Evolutionary conservation across 2,888 invertebrate species (phyloP), one percentile per base, ranked within the genome.

Genomic region (Exephanes ischioxanthus): DNA sequence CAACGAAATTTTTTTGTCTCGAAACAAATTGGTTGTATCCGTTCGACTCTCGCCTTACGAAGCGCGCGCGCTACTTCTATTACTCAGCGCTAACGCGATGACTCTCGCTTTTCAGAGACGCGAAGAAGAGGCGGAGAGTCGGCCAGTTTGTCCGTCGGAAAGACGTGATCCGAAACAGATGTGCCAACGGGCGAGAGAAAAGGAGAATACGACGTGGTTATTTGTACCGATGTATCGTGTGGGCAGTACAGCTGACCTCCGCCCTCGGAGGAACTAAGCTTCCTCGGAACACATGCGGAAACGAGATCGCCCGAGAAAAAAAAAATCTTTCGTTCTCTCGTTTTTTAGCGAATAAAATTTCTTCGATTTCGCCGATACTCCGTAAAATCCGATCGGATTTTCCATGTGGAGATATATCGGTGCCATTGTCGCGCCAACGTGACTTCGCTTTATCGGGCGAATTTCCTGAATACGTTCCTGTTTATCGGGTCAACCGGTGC

Each of bases 111-210:
- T 45, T 70, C 63, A 16, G 73, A 41, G 41, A 33, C 26, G 61
- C 41, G 37, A 45, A 37, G 7, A 33, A 68, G 68, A 58, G 84
- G 37, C 53, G 72, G 58, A 73, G 61, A 51, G 68, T 22, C 51
- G 61, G 37, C 33, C 33, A 45, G 66, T 85, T 81, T 72, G 83
- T 77, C 61, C 72, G 71, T 67, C 63, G 51, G 51, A 14, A 71
- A 73, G 73, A 83, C 76, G 26, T 70, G 61, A 85, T 83, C 85
- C 61, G 72, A 85, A 85, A 76, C 85, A 83, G 83, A 85, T 85
- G 85, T 78, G 80, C 58, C 33, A 19, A 11, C n/a, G n/a, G 51
- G 53, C 72, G 19, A 80, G 77, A 67, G 58, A 48, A 83, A 61
- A 19, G 16, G 68, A 55, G 58, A 84, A 87, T 75, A 86, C 80